Percentiles rank a stretch among this genome's conserved stretches.
These are phyloP conservation scores for Linyphia triangularis DNA, from an alignment of 2,888 invertebrate genomes.

Conservation along the genomic window DNA sequence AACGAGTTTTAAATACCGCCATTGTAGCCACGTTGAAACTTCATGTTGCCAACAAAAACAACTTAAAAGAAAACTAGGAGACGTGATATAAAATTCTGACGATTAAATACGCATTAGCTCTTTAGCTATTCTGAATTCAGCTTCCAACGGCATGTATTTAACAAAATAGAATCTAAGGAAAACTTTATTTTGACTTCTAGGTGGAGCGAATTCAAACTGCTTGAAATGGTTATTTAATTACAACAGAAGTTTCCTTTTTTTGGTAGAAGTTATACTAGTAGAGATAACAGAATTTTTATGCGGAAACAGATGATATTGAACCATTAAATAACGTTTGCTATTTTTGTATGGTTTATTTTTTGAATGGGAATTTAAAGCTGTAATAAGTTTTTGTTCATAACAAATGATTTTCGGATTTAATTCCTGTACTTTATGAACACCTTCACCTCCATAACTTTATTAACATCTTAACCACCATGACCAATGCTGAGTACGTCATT, in stretches of 20 bases:
- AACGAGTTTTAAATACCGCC: background rate
- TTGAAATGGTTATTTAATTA: background rate
- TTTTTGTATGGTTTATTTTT: no score
- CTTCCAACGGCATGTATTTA: background rate
- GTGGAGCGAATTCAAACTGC: background rate
- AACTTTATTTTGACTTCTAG: background rate
- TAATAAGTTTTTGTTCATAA: no score
- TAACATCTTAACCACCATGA: no score
- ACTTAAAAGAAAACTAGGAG: background rate
- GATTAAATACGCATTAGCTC: constrained; percentile 35
- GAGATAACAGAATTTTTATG: no score
- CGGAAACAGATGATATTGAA: no score
- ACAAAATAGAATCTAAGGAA: background rate
- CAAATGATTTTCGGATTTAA: no score
- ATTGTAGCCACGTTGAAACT: background rate
- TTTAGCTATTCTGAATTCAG: background rate
- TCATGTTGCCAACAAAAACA: background rate
- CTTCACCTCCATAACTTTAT: no score
- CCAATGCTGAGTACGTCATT: no score
- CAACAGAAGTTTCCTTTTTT: background rate
- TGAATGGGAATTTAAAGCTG: no score
- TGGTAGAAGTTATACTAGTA: no score
- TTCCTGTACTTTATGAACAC: no score
- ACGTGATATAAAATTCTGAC: constrained; percentile 12
- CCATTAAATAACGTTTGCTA: no score